Evolutionary conservation across 2,888 invertebrate species (phyloP).

Genomic region (Gnatocerus cornutus): DNA sequence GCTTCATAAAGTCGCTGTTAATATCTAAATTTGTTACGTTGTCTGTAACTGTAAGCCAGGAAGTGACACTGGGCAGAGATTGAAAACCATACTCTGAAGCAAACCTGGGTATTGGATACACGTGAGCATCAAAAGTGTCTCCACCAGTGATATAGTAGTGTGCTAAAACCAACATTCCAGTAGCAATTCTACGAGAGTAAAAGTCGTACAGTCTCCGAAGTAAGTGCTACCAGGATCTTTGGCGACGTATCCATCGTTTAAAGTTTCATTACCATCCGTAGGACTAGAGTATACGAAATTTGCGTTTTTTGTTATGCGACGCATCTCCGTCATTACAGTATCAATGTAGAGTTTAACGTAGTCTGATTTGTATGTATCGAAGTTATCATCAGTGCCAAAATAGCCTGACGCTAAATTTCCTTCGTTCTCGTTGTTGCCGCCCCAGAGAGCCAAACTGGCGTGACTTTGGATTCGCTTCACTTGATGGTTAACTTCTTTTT

Average conservation of each 20-base stretch:
- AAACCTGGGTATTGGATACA: conserved; percentile 89
- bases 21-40: conserved; percentile 72
- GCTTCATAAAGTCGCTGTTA: conserved; percentile 77
- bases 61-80: conserved; percentile 84
- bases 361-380: conserved; percentile 73
- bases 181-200: no score
- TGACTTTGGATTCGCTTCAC: conserved; percentile 79
- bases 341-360: conserved; percentile 89
- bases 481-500: conserved; percentile 85
- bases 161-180: conserved; percentile 74
- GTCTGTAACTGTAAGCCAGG: conserved; percentile 77
- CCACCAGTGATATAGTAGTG: conserved; percentile 88
- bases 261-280: conserved; percentile 85
- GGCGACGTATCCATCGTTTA: conserved; percentile 85
- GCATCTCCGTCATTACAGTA: conserved; percentile 80
- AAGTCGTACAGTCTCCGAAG: conserved; percentile 95
- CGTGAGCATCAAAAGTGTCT: conserved; percentile 86
- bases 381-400: conserved; percentile 73
- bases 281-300: conserved; percentile 91
- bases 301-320: conserved; percentile 76
- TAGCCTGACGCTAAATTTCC: conserved; percentile 88
- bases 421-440: conserved; percentile 99
- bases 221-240: conserved; percentile 82
- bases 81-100: conserved; percentile 98
- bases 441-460: conserved; percentile 90